phyloP scores from a whole-genome alignment of 2,113 vertebrate genomes.

The Echinops telfairi region DNA sequence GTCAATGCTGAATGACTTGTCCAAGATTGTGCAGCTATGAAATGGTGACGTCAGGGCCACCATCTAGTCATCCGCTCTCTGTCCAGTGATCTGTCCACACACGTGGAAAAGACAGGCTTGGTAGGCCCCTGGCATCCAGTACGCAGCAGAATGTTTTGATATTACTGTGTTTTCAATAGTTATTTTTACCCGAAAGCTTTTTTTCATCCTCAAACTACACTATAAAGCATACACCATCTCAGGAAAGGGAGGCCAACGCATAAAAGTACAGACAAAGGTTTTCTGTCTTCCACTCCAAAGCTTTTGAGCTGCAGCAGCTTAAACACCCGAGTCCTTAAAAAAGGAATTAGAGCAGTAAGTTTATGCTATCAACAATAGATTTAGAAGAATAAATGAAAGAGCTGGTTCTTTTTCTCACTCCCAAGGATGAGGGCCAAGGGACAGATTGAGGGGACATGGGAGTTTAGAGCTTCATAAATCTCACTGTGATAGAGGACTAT shows the following conservation, averaged over 20 bases:
- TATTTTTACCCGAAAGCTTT: background rate
- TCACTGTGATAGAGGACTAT: background rate
- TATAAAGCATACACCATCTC: background rate
- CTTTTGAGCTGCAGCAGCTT: background rate
- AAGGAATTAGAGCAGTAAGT: background rate
- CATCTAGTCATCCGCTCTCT: background rate
- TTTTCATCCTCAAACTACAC: background rate
- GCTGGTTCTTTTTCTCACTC: background rate
- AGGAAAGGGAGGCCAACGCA: background rate
- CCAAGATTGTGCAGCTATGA: background rate
- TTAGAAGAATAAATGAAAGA: background rate
- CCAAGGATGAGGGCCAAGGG: background rate
- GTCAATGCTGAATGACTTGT: background rate
- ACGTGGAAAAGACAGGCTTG: background rate
- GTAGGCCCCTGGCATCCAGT: background rate
- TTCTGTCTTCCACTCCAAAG: background rate
- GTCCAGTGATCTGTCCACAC: background rate
- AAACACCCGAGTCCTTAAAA: background rate
- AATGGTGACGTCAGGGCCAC: background rate
- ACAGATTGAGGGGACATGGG: background rate
- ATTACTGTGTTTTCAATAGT: background rate
- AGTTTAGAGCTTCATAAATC: background rate
- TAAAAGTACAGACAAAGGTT: background rate
- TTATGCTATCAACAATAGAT: background rate
- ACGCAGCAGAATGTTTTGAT: background rate